phyloP scores from a whole-genome alignment of 2,113 vertebrate genomes.

The Tychaedon coryphoeus region DNA sequence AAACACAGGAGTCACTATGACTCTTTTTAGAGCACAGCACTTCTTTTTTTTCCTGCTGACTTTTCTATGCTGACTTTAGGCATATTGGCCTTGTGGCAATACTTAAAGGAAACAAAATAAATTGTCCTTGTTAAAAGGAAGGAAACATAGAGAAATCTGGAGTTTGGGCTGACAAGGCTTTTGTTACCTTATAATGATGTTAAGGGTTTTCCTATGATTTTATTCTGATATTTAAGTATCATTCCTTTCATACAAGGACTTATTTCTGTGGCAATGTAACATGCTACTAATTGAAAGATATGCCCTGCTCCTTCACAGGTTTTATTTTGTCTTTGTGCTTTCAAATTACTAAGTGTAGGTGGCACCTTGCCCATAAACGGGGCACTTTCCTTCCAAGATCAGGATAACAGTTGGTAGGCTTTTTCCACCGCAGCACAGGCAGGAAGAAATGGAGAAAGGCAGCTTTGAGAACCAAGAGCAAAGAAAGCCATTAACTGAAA shows the following conservation, averaged over 20 bases:
- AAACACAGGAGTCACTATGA: constrained; percentile 33
- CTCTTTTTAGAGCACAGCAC: constrained; percentile 8
- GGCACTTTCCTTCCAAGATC: neutral
- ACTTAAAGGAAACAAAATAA: neutral
- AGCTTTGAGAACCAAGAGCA: constrained; percentile 25
- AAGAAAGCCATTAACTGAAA: constrained; percentile 57
- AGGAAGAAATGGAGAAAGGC: neutral
- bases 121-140: neutral
- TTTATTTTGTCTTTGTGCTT: neutral
- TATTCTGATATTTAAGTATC: neutral
- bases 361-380: neutral
- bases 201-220: neutral
- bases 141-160: neutral
- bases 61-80: constrained; percentile 32
- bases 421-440: neutral
- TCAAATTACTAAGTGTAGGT: neutral
- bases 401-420: neutral
- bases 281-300: neutral
- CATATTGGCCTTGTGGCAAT: neutral
- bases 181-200: neutral
- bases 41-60: neutral
- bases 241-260: neutral
- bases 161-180: neutral
- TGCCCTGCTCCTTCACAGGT: neutral
- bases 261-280: neutral